Percentiles rank a stretch among this genome's conserved stretches.
Conservation (phyloP, 1,140 invertebrate species). For the Magallana angulata region DNA sequence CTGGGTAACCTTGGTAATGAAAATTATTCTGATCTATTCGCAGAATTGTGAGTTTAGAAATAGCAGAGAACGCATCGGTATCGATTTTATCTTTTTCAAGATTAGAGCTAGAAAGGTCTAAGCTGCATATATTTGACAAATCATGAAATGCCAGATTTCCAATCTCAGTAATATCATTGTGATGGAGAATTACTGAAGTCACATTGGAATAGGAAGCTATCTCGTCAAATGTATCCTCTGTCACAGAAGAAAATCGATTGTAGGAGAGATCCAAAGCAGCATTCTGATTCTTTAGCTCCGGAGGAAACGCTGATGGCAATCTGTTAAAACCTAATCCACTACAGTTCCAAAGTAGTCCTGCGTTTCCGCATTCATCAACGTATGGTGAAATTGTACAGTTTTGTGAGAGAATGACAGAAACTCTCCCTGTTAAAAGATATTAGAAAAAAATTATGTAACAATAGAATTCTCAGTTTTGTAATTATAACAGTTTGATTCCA, state of each 20-base stretch:
- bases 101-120: not conserved
- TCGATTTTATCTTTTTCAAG: not conserved
- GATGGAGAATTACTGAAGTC: not conserved
- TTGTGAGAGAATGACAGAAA: not conserved
- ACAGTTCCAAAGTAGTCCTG: not conserved
- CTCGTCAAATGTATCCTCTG: not conserved
- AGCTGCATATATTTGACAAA: not conserved
- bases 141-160: not conserved
- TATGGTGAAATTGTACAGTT: not conserved
- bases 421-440: not conserved
- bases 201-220: not conserved
- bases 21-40: conserved; percentile 8
- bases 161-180: not conserved
- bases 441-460: no score
- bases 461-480: no score
- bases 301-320: not conserved
- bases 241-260: not conserved
- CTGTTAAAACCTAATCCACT: not conserved
- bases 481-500: no score
- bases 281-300: not conserved
- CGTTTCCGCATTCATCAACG: not conserved
- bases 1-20: not conserved
- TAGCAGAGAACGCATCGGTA: not conserved
- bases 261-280: not conserved
- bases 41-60: not conserved